Base-by-base conservation (phyloP, 2,113 vertebrate genomes). In the Cynocephalus volans region DNA sequence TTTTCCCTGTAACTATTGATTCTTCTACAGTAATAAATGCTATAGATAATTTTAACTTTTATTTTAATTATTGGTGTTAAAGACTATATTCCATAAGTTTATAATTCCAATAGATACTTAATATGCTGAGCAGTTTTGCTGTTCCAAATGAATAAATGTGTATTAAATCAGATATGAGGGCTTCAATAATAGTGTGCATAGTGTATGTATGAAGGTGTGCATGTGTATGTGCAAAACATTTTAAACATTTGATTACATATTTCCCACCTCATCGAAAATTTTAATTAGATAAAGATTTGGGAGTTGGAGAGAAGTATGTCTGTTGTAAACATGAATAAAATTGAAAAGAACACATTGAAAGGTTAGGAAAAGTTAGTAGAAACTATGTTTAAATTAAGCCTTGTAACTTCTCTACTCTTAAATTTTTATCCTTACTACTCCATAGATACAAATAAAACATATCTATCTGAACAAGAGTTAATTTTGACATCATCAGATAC, bases 291-390 rank as follows among this genome's bases (percentile, higher is more conserved):
- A 84, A 88, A 26, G 4, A 80, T 65, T 52, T 77, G 28, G 18
- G 31, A 87, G 13, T 82, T 52, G 45, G 4, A 6, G 75, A 26
- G 41, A 26, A 48, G 33, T 79, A 70, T 97, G 96, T 96, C 92
- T 92, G 31, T 85, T 92, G 90, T 83, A 26, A 95, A 84, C 70
- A 89, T 72, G 3, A 73, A 48, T 10, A 85, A 3, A 77, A n/a
- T 67, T 65, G 19, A 79, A 93, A 72, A 67, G 14, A 54, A 65
- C 50, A 88, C 2, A 52, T 11, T 45, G n/a, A 6, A 69, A 77
- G 26, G 45, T 41, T 28, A 54, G 21, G n/a, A 70, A 56, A 96
- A 90, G 23, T 60, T 89, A 64, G 14, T 86, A 69, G 80, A 77
- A 86, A 45, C 26, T 60, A 33, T 41, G 11, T 67, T 76, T 48